phyloP scores from a whole-genome alignment of 92 coral and sea anemone species.

The Parazoanthus atlanticus region DNA sequence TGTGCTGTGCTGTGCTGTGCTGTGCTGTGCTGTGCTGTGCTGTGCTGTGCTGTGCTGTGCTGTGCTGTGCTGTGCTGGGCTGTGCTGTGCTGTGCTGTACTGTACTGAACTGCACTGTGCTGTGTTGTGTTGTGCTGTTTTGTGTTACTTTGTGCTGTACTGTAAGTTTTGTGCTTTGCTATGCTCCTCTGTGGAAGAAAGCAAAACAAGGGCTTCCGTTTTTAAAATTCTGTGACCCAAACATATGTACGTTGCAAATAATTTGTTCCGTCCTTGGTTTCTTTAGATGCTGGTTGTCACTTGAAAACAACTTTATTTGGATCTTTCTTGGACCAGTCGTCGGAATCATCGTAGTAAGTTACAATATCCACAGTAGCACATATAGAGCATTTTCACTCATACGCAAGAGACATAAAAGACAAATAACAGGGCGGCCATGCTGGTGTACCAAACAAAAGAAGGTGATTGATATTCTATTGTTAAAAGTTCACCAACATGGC shows the following conservation, averaged over 20 bases:
- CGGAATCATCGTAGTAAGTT: conserved; percentile 73
- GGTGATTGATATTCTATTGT: too few species aligned
- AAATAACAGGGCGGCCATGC: too few species aligned
- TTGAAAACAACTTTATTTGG: conserved; percentile 78
- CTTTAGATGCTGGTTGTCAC: conserved; percentile 86
- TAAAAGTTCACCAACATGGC: too few species aligned
- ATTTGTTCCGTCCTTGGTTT: not conserved
- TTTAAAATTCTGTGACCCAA: not conserved
- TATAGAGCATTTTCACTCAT: too few species aligned
- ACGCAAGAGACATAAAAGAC: too few species aligned
- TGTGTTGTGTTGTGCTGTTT: too few species aligned
- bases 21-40: not conserved
- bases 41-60: not conserved
- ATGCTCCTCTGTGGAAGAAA: not conserved
- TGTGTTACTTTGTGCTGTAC: too few species aligned
- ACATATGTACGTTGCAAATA: not conserved
- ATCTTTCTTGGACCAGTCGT: conserved; percentile 86
- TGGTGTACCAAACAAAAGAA: too few species aligned
- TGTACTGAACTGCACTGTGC: too few species aligned
- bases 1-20: conserved; percentile 1
- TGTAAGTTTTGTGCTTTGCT: not conserved
- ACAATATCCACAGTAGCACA: not conserved
- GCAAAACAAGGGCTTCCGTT: not conserved
- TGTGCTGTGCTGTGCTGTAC: not conserved
- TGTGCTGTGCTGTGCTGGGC: not conserved